Evolutionary conservation across 2,797 vertebrate genomes (phyloP).

Genomic region (Chaunax sp.): DNA sequence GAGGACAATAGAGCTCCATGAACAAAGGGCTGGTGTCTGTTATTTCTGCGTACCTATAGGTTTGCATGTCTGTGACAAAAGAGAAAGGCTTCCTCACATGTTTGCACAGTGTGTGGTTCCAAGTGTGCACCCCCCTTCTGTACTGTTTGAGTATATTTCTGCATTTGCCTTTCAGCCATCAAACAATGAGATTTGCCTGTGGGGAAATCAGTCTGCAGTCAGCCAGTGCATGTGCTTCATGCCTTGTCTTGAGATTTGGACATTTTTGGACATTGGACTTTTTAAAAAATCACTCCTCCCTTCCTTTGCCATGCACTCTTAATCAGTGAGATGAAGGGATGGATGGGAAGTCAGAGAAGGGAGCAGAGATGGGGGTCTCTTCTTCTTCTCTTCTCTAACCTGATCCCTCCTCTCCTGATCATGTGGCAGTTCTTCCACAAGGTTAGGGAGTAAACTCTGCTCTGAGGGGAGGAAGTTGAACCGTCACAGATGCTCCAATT

Average conservation of each 20-base stretch:
- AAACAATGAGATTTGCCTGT: constrained; percentile 55
- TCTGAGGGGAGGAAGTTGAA: constrained; percentile 66
- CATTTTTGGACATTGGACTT: constrained; percentile 34
- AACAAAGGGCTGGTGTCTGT: constrained; percentile 49
- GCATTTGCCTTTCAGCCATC: constrained; percentile 56
- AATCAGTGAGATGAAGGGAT: constrained; percentile 67
- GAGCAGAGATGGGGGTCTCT: constrained; percentile 20
- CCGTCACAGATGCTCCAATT: constrained; percentile 66
- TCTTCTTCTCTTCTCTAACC: constrained; percentile 17
- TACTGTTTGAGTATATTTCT: constrained; percentile 61
- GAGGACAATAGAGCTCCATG: constrained; percentile 49
- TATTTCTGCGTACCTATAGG: constrained; percentile 60
- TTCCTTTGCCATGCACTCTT: constrained; percentile 60
- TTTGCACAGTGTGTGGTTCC: constrained; percentile 64
- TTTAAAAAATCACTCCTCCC: constrained; percentile 38
- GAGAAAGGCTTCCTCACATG: constrained; percentile 66
- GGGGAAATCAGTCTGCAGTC: constrained; percentile 45
- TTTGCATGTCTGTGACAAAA: constrained; percentile 71
- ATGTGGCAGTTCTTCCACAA: constrained; percentile 59
- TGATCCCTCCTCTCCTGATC: constrained; percentile 32
- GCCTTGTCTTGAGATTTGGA: constrained; percentile 61
- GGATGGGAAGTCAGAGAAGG: constrained; percentile 15
- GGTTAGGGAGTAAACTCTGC: constrained; percentile 58
- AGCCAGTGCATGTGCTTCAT: constrained; percentile 57
- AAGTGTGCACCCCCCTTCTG: constrained; percentile 45